These are phyloP conservation scores for Brienomyrus longianalis DNA, from an alignment of 2,113 vertebrate genomes.

Conservation along the genomic window DNA sequence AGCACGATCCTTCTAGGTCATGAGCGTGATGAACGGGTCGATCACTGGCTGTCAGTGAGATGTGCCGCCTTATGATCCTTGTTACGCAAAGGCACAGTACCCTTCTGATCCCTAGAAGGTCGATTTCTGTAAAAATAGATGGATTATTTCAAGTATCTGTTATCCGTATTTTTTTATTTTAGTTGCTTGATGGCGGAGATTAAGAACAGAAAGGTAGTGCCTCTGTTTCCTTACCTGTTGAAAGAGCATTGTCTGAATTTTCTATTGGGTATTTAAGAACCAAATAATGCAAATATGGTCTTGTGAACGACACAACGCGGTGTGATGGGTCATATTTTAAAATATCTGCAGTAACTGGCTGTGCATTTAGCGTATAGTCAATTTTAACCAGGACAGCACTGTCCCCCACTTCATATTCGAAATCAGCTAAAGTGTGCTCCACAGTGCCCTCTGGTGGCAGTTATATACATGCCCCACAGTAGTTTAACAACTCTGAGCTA, in stretches of 20 bases:
- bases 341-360: neutral
- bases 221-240: fast-evolving
- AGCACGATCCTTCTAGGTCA: slow-evolving; percentile 15
- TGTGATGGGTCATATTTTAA: neutral
- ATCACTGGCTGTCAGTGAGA: neutral
- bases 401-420: neutral
- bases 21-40: slow-evolving; percentile 5
- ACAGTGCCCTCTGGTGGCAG: neutral
- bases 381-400: neutral
- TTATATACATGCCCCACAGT: neutral
- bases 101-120: slow-evolving; percentile 17
- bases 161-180: fast-evolving
- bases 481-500: too few relatives aligned
- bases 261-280: neutral
- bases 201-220: too few relatives aligned
- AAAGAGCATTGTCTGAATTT: fast-evolving
- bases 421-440: neutral
- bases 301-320: neutral
- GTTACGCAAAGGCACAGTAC: slow-evolving; percentile 15
- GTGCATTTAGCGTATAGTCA: neutral
- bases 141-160: fast-evolving
- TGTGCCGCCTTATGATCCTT: slow-evolving; percentile 11
- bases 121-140: fast-evolving
- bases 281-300: neutral
- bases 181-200: fast-evolving